Evolutionary conservation across 2,888 invertebrate species (phyloP).

Genomic region (Drosophila colorata): DNA sequence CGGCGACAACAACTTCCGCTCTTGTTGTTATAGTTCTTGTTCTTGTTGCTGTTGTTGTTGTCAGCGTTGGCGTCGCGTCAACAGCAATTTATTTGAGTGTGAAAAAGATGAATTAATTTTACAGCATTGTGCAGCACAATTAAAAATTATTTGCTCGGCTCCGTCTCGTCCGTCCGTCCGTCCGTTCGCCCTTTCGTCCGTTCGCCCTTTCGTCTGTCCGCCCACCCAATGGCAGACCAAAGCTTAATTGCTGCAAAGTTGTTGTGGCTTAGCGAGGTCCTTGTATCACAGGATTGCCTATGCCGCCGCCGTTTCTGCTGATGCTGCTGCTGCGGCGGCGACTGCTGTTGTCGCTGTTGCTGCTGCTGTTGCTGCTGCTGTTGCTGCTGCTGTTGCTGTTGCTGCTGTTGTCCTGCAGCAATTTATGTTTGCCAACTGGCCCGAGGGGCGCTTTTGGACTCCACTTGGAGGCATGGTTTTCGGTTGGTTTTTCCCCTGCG

Average conservation of each 20-base stretch:
- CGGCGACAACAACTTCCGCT: constrained; percentile 62
- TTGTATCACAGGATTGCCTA: constrained; percentile 58
- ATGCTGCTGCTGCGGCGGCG: constrained; percentile 22
- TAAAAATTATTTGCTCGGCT: constrained; percentile 78
- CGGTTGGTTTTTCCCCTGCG: constrained; percentile 13
- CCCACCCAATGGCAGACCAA: constrained; percentile 59
- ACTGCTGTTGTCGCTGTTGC: constrained; percentile 32
- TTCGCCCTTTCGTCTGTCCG: constrained; percentile 21
- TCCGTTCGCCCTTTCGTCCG: constrained; percentile 8
- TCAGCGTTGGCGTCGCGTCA: constrained; percentile 72
- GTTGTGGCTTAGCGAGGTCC: constrained; percentile 78
- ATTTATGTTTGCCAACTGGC: constrained; percentile 78
- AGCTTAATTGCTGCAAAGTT: constrained; percentile 81
- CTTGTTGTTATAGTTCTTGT: too few relatives aligned
- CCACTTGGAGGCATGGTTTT: constrained; percentile 47
- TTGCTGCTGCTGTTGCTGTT: constrained; percentile 21
- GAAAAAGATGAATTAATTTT: constrained; percentile 82
- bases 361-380: constrained; percentile 23
- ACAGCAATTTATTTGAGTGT: constrained; percentile 82
- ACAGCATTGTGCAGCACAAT: constrained; percentile 82
- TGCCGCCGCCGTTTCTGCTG: constrained; percentile 25
- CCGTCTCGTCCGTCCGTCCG: not conserved
- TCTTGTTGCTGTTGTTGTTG: constrained; percentile 43
- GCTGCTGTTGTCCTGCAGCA: constrained; percentile 70
- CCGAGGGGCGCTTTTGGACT: constrained; percentile 59